Percentiles rank a stretch among this genome's conserved stretches.
phyloP scores from a whole-genome alignment of 2,888 invertebrate genomes.

The Drosophila robusta region DNA sequence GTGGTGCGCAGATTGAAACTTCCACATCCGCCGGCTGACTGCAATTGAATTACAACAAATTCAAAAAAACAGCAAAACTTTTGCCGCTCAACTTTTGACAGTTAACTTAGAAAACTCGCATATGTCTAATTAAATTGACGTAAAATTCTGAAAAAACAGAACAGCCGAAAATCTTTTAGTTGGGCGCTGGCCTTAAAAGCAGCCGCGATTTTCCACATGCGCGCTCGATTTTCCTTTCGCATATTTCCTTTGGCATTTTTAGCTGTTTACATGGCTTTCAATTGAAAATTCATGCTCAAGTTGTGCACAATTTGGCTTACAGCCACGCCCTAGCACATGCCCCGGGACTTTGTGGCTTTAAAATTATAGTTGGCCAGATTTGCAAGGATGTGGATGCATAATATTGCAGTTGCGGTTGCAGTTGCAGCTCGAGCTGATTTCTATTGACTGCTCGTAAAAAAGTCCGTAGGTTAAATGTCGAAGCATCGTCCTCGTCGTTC shows the following conservation, averaged over 20 bases:
- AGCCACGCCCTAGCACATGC: constrained; percentile 45
- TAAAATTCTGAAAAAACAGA: not conserved
- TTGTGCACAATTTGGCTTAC: constrained; percentile 60
- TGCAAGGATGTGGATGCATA: constrained; percentile 57
- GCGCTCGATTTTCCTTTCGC: constrained; percentile 28
- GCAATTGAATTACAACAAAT: constrained; percentile 62
- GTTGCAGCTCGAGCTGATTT: constrained; percentile 31
- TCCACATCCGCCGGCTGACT: constrained; percentile 53
- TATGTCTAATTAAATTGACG: constrained; percentile 62
- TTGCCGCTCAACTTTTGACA: constrained; percentile 35
- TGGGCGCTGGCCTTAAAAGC: not conserved
- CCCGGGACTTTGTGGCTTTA: constrained; percentile 63
- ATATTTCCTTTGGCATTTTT: constrained; percentile 13
- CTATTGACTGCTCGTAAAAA: constrained; percentile 56
- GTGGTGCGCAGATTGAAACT: constrained; percentile 66
- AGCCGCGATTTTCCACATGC: constrained; percentile 56
- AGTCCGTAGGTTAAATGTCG: constrained; percentile 65
- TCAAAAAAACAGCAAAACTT: constrained; percentile 27
- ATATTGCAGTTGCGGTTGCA: constrained; percentile 25
- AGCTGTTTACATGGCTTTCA: constrained; percentile 49
- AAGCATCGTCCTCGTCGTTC: constrained; percentile 25
- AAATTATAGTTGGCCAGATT: constrained; percentile 68
- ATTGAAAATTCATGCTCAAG: constrained; percentile 64
- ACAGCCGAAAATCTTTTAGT: not conserved
- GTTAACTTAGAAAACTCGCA: constrained; percentile 24